Evolutionary conservation across 2,113 vertebrate species (phyloP).

Genomic region (Oceanodroma tethys): DNA sequence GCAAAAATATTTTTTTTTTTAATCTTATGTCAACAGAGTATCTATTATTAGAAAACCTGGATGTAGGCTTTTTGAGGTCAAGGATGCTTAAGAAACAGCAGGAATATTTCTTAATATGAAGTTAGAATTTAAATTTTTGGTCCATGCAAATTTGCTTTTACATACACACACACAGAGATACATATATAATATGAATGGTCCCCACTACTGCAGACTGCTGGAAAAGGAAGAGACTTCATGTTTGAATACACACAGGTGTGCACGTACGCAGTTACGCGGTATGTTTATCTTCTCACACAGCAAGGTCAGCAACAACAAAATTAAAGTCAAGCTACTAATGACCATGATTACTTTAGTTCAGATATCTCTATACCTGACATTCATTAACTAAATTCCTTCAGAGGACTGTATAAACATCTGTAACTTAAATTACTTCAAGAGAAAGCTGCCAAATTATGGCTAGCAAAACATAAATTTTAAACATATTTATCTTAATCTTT

Average conservation of each 20-base stretch:
- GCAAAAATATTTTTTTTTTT: background rate
- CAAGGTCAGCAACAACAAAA: background rate
- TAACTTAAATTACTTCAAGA: background rate
- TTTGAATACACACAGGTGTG: background rate
- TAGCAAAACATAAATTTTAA: background rate
- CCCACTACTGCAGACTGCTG: background rate
- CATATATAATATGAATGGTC: background rate
- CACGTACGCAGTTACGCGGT: background rate
- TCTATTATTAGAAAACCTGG: background rate
- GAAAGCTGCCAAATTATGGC: background rate
- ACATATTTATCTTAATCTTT: background rate
- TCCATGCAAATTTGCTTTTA: background rate
- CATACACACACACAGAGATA: rapidly evolving
- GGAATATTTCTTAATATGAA: background rate
- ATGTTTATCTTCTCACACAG: background rate
- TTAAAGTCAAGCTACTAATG: background rate
- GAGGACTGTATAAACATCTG: background rate
- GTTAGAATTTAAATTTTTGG: background rate
- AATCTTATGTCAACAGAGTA: background rate
- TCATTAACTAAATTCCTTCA: background rate
- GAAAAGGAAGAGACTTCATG: background rate
- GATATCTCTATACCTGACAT: background rate
- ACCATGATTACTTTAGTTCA: background rate
- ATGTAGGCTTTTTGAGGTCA: background rate
- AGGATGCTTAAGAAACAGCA: background rate